phyloP scores from a whole-genome alignment of 2,113 vertebrate species.

The Oreochromis tanganicae region DNA sequence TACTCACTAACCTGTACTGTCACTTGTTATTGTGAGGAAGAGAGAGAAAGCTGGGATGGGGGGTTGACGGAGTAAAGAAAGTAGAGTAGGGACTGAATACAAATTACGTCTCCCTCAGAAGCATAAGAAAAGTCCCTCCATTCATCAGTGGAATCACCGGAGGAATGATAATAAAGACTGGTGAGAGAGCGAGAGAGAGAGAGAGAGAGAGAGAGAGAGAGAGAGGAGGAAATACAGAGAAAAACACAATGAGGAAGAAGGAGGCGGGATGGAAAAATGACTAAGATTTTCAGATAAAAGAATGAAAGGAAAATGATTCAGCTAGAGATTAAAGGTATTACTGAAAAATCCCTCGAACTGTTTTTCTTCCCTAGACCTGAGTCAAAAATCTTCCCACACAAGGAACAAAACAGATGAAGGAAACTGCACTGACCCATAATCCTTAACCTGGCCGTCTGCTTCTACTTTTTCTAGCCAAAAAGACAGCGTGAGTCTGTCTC shows the following conservation, averaged over 20 bases:
- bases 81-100: constrained; percentile 40
- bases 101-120: constrained; percentile 24
- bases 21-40: constrained; percentile 10
- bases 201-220: background rate
- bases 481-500: background rate
- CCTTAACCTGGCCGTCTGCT: background rate
- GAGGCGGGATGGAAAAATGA: background rate
- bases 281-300: background rate
- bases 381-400: background rate
- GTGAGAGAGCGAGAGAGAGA: too few relatives aligned
- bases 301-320: background rate
- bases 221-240: background rate
- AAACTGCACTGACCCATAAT: constrained; percentile 20
- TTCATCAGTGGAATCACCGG: constrained; percentile 29
- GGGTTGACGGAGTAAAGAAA: background rate
- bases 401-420: background rate
- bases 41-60: background rate
- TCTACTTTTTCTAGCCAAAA: background rate
- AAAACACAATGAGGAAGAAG: background rate
- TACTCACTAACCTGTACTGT: constrained; percentile 7
- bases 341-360: background rate
- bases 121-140: constrained; percentile 7
- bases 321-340: background rate
- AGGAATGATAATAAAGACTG: constrained; percentile 35
- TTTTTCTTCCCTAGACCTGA: background rate